Evolutionary conservation across 2,797 vertebrate genomes (phyloP).

Genomic region (Corythornis leucogaster): DNA sequence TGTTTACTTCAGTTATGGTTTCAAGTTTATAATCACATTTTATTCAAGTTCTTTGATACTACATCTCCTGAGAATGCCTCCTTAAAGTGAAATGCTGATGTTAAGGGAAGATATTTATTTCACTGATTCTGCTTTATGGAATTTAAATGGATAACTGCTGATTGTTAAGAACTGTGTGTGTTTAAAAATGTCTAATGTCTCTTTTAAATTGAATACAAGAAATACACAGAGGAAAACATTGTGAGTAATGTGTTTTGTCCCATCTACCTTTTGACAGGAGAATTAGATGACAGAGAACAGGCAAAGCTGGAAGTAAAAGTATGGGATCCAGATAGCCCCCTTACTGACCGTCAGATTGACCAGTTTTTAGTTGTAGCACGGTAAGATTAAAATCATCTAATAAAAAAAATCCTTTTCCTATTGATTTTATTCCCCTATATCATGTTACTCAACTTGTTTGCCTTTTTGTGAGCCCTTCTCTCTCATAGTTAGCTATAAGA

Average conservation of each 20-base stretch:
- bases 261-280: conserved; percentile 81
- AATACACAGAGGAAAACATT: conserved; percentile 4
- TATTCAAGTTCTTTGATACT: neutral
- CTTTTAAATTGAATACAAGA: conserved; percentile 27
- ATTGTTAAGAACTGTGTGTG: neutral
- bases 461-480: conserved; percentile 37
- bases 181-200: conserved; percentile 11
- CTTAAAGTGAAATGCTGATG: neutral
- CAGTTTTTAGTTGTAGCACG: conserved; percentile 98
- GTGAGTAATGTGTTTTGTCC: conserved; percentile 68
- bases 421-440: conserved; percentile 28
- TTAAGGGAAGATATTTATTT: neutral
- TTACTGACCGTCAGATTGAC: conserved; percentile 97
- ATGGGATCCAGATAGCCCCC: conserved; percentile 96
- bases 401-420: conserved; percentile 33
- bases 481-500: conserved; percentile 25
- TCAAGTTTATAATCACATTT: neutral
- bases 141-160: conserved; percentile 6
- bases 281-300: conserved; percentile 94
- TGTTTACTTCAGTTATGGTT: neutral
- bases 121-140: neutral
- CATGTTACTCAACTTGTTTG: neutral
- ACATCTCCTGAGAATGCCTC: neutral
- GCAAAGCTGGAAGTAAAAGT: conserved; percentile 95
- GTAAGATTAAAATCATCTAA: conserved; percentile 79